Evolutionary conservation across 2,888 invertebrate species (phyloP).

Genomic region (Axea sp.): DNA sequence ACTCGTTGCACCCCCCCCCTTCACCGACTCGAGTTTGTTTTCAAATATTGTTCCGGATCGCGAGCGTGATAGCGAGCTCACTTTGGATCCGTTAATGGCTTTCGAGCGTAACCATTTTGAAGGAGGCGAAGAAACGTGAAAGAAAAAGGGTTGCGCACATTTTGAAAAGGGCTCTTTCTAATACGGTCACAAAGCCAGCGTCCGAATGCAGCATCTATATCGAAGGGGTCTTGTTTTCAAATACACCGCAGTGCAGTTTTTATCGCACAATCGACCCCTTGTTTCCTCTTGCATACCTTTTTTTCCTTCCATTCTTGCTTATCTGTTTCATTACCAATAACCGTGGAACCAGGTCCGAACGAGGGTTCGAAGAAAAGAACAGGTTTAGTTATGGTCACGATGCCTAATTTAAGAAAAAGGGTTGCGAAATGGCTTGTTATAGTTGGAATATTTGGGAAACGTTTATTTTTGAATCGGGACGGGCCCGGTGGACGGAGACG

Average conservation of each 20-base stretch:
- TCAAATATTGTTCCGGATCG: slow-evolving; percentile 49
- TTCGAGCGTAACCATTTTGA: slow-evolving; percentile 49
- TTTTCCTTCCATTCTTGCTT: slow-evolving; percentile 7
- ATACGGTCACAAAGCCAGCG: slow-evolving; percentile 62
- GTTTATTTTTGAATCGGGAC: slow-evolving; percentile 4
- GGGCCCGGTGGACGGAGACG: too few relatives aligned
- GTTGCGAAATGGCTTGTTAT: slow-evolving; percentile 35
- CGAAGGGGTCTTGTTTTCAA: slow-evolving; percentile 59
- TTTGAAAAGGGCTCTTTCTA: slow-evolving; percentile 45
- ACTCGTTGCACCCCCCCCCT: slow-evolving; percentile 10
- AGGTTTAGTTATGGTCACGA: slow-evolving; percentile 59
- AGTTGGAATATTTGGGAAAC: slow-evolving; percentile 38
- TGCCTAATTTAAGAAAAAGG: slow-evolving; percentile 60
- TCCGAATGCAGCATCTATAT: slow-evolving; percentile 43
- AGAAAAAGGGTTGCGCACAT: slow-evolving; percentile 41
- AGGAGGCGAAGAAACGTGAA: slow-evolving; percentile 45
- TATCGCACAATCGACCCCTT: slow-evolving; percentile 60
- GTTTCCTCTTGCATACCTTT: background rate
- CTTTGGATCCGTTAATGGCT: slow-evolving; percentile 46
- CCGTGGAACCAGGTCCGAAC: slow-evolving; percentile 45
- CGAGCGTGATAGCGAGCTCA: slow-evolving; percentile 31
- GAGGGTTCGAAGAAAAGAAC: slow-evolving; percentile 49
- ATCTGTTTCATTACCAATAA: slow-evolving; percentile 50
- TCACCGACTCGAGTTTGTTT: slow-evolving; percentile 43
- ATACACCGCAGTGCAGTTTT: slow-evolving; percentile 50